A percentile compares a stretch with the other conserved stretches of the same genome.
Evolutionary conservation across 2,797 vertebrate genomes (phyloP).

Genomic region (Agapornis canus): DNA sequence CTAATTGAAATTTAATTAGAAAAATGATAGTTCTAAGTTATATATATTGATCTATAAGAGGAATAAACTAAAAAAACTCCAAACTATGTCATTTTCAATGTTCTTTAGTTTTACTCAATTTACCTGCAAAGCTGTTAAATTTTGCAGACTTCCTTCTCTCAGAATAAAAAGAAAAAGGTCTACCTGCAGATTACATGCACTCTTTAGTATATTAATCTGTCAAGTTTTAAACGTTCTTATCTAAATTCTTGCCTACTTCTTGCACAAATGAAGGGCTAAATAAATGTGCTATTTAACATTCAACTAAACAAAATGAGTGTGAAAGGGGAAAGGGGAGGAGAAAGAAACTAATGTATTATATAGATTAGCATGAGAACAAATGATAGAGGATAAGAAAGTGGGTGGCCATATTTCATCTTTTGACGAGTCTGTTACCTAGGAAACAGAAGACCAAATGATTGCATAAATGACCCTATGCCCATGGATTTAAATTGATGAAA

Average conservation of each 20-base stretch:
- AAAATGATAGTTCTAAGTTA: background rate
- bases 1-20: background rate
- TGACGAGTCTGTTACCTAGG: slow-evolving; percentile 74
- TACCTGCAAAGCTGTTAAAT: background rate
- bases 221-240: background rate
- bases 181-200: background rate
- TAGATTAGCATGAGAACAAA: slow-evolving; percentile 57
- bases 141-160: background rate
- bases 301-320: background rate
- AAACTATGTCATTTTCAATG: background rate
- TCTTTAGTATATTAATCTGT: background rate
- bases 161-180: background rate
- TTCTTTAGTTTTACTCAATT: background rate
- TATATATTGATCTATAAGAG: background rate
- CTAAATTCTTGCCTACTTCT: slow-evolving; percentile 29
- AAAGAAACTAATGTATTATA: slow-evolving; percentile 54
- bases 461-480: slow-evolving; percentile 67
- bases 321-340: background rate
- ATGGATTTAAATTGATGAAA: slow-evolving; percentile 71
- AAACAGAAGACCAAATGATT: slow-evolving; percentile 70
- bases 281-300: slow-evolving; percentile 3
- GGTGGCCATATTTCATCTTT: slow-evolving; percentile 61
- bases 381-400: slow-evolving; percentile 63
- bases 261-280: slow-evolving; percentile 17
- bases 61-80: background rate